A percentile compares a stretch with the other conserved stretches of the same genome.
These are phyloP conservation scores for Coptodon bakossiorum DNA, from an alignment of 2,113 vertebrate genomes.

Conservation along the genomic window DNA sequence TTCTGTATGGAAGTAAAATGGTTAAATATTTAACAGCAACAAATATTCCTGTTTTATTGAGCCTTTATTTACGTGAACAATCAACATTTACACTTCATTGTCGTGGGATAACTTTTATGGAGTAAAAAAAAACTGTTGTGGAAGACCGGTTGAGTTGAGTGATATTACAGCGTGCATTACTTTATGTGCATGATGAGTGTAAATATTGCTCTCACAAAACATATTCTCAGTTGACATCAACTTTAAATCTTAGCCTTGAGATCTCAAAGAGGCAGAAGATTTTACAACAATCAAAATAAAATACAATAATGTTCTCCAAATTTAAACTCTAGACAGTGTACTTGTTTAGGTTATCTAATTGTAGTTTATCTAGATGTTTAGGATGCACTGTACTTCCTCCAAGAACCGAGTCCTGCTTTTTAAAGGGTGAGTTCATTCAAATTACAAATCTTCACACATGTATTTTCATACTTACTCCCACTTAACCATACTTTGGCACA, in stretches of 20 bases:
- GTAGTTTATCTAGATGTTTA: background rate
- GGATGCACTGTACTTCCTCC: background rate
- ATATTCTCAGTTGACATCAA: background rate
- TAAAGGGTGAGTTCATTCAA: background rate
- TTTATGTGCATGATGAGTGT: background rate
- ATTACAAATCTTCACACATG: background rate
- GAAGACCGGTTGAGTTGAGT: background rate
- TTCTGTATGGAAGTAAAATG: slow-evolving; percentile 43
- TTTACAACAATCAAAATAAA: background rate
- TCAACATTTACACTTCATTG: background rate
- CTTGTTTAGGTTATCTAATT: background rate
- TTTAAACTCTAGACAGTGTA: background rate
- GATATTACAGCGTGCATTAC: background rate
- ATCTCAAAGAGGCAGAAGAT: background rate
- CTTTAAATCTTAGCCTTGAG: background rate
- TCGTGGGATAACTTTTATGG: background rate
- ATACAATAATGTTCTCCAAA: background rate
- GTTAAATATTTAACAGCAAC: background rate
- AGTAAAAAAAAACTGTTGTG: background rate
- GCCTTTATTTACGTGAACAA: background rate
- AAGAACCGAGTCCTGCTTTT: rapidly evolving
- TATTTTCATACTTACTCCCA: background rate
- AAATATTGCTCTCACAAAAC: background rate
- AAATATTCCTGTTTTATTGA: background rate
- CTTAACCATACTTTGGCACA: background rate